phyloP scores from a whole-genome alignment of 2,888 invertebrate species.

The Andrena bicolor region DNA sequence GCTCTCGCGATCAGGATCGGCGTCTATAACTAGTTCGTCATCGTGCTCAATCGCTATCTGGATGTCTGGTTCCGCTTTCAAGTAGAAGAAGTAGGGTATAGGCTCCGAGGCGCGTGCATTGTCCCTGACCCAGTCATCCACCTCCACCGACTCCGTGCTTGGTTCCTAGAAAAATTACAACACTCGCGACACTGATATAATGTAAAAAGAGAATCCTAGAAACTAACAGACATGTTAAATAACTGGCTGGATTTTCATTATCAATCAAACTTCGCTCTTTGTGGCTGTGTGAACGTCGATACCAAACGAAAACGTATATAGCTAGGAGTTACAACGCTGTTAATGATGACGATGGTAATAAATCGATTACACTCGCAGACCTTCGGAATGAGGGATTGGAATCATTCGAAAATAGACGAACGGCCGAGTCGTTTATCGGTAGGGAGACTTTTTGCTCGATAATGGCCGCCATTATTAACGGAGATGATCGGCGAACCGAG shows the following conservation, averaged over 20 bases:
- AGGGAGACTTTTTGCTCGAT: conserved; percentile 18
- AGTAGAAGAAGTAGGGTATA: conserved; percentile 71
- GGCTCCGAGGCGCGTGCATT: conserved; percentile 61
- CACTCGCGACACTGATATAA: background rate
- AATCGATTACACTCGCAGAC: conserved; percentile 42
- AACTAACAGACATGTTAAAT: too few relatives aligned
- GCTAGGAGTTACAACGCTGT: conserved; percentile 54
- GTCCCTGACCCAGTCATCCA: conserved; percentile 28
- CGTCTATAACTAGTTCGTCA: conserved; percentile 68
- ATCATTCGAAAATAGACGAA: background rate
- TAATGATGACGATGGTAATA: conserved; percentile 62
- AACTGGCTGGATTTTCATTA: conserved; percentile 30
- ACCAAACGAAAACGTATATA: conserved; percentile 42
- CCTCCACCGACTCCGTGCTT: background rate
- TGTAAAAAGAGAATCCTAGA: background rate
- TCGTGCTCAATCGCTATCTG: conserved; percentile 72
- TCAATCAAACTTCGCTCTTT: conserved; percentile 40
- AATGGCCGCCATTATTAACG: conserved; percentile 34
- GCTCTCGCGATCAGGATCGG: conserved; percentile 66
- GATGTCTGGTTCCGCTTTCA: conserved; percentile 65
- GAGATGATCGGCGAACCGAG: conserved; percentile 44
- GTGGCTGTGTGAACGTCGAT: conserved; percentile 42
- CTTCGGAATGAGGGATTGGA: background rate
- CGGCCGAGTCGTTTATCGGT: conserved; percentile 29
- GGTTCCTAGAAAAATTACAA: background rate